Base-by-base conservation (phyloP, 2,797 vertebrate genomes). In the Gadopsis marmoratus region DNA sequence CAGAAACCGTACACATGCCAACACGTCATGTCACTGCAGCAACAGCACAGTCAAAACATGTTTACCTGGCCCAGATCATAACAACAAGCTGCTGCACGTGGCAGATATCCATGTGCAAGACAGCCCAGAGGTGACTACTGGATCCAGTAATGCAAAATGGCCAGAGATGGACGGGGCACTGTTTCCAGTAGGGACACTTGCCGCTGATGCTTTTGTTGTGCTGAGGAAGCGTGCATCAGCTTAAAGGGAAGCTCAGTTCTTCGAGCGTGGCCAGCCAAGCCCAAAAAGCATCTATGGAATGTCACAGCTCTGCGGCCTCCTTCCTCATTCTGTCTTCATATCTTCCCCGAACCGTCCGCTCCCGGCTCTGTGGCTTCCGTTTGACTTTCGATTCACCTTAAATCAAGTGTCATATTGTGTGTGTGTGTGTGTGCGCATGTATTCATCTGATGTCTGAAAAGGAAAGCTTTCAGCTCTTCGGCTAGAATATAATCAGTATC, bases 281-380 rank as follows among this genome's bases (percentile, higher is more conserved):
- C 85, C 87, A 48, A 58, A 82, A 92, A 89, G 88, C 85, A 91
- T 92, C 80, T 86, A 67, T 78, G 91, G 90, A 93, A 94, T 93
- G 90, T 91, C 82, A 76, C 80, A 74, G 65, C 82, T 73, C 68
- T 19, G 41, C 74, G 54, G 58, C 65, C 74, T 58, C 63, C 29
- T 79, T 67, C 68, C 33, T 33, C 48, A 70, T 66, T 60, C 53
- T 61, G 33, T 79, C 63, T 45, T 58, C 67, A 69, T 59, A 19
- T 76, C 41, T 65, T 51, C 74, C 48, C 41, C 13, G 13, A 51
- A 48, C 23, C 17, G 35, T 71, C 70, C 29, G 58, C 69, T 21
- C 64, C 64, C 45, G 31, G n/a, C 37, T 73, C 50, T 12, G 16
- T 17, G 29, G 29, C 45, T 65, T 75, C 51, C 45, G 17, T 53